Evolutionary conservation across 2,797 vertebrate species (phyloP).

Genomic region (Buceros bicornis): DNA sequence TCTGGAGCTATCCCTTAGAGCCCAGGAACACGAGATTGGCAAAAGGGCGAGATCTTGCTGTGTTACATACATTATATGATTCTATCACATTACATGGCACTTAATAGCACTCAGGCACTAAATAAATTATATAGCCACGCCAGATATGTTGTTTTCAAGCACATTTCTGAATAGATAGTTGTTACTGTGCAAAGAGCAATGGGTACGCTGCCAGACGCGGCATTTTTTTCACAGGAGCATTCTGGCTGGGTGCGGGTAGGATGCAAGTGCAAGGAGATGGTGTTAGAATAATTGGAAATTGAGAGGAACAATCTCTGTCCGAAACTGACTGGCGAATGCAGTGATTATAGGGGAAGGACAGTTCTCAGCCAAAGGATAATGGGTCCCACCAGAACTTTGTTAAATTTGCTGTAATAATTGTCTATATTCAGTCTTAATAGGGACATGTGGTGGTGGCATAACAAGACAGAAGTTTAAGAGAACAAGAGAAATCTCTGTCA

Average conservation of each 20-base stretch:
- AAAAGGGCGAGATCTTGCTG: neutral
- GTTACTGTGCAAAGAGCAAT: neutral
- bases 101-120: neutral
- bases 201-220: neutral
- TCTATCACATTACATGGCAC: neutral
- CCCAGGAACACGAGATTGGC: neutral
- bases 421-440: neutral
- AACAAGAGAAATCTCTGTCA: neutral
- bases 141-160: neutral
- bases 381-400: neutral
- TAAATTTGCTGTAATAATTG: neutral
- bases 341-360: neutral
- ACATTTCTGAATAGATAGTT: neutral
- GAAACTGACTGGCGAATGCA: neutral
- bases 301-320: neutral
- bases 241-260: neutral
- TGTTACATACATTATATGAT: neutral
- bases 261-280: neutral
- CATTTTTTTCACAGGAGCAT: neutral
- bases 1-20: neutral
- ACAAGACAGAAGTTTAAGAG: neutral
- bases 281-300: neutral
- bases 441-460: neutral
- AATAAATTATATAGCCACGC: neutral
- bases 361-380: neutral